Base-by-base conservation (phyloP, 2,888 invertebrate species). In the Eledona agricola region DNA sequence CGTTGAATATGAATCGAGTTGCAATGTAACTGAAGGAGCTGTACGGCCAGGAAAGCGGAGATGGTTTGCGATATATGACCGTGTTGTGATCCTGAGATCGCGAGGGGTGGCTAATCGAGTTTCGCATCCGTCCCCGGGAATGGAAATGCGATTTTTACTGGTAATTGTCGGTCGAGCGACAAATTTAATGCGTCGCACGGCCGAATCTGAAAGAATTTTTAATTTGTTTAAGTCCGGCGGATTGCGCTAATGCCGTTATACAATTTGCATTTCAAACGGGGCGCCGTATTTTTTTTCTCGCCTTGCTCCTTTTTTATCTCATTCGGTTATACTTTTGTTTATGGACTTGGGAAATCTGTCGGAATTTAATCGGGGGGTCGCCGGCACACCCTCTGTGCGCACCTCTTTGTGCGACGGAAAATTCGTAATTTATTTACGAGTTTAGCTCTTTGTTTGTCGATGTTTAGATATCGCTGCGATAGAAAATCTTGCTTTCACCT, bases 121-220 rank as follows among this genome's bases (percentile, higher is more conserved):
- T 37, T 16, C 16, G 12, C 31, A 16, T 32, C 16, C 38, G 35
- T 37, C 17, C 16, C 11, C 23, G 28, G 29, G n/a, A n/a, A 19
- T 47, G 20, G 25, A 49, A 38, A 37, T 32, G 29, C 13, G 15
- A 47, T 47, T 47, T 37, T 26, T 47, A 12, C 5, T 12, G 43
- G 23, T 37, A 47, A 47, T 47, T 37, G 47, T 47, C 37, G 49
- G 49, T 22, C 46, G 46, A 46, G 46, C 46, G 34, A 46, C 40
- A 40, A 50, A 40, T 50, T 50, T 50, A 40, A 50, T 50, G 40
- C 40, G 29, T 40, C 40, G 32, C 23, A 29, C 49, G 32, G 40
- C 22, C 40, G 40, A 40, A 17, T 57, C 65, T 61, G 59, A 64
- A 63, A 62, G 63, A 64, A 66, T 66, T 66, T 63, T 62, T 65